Percentiles rank a stretch among this genome's conserved stretches.
Conservation (phyloP, 2,113 vertebrate genomes). For the Papio anubis region DNA sequence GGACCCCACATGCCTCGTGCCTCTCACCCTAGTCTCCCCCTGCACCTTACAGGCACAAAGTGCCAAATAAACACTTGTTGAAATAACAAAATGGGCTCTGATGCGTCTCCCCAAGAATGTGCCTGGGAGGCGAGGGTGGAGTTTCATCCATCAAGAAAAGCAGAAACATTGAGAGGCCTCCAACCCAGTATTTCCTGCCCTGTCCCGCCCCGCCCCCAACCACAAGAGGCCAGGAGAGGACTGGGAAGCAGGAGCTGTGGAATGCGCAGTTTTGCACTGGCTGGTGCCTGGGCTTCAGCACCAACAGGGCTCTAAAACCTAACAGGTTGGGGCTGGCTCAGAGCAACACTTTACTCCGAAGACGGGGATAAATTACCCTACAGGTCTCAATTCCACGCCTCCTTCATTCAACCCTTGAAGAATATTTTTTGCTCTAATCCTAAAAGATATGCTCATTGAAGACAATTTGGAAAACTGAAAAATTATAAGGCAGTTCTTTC, state of each 20-base stretch:
- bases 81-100: neutral
- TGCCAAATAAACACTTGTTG: neutral
- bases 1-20: too few species aligned
- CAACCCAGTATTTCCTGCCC: neutral
- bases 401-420: neutral
- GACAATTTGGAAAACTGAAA: neutral
- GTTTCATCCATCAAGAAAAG: neutral
- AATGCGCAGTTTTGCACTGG: accelerated
- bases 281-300: neutral
- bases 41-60: neutral
- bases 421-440: neutral
- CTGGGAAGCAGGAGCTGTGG: accelerated
- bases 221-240: neutral
- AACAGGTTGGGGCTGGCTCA: neutral
- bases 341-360: neutral
- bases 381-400: neutral
- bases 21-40: neutral
- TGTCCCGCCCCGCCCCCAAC: too few species aligned
- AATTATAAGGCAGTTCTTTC: too few species aligned
- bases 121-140: too few species aligned
- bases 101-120: neutral
- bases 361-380: neutral
- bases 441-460: neutral
- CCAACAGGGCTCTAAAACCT: too few species aligned
- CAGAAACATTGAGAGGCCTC: neutral